Evolutionary conservation across 2,797 vertebrate genomes (phyloP).

Genomic region (Amblyopsis hoosieri): DNA sequence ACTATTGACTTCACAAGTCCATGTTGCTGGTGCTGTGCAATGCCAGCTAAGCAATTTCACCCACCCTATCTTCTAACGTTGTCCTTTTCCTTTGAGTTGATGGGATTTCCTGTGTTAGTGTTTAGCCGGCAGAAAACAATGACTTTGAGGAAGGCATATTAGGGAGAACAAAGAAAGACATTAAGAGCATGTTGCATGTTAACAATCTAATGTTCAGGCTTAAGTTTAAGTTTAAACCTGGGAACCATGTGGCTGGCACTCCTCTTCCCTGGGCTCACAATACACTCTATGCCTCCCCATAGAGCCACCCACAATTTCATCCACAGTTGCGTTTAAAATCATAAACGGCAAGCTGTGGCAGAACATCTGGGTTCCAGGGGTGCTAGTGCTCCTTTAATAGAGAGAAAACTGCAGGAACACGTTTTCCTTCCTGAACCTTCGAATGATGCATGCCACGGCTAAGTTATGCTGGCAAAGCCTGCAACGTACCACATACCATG

Average conservation of each 20-base stretch:
- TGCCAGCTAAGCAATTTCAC: not conserved
- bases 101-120: conserved; percentile 57
- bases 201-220: conserved; percentile 15
- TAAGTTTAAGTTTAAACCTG: no score
- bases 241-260: no score
- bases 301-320: no score
- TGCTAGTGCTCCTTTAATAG: no score
- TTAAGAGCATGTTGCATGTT: conserved; percentile 16
- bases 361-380: no score
- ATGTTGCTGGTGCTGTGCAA: conserved; percentile 17
- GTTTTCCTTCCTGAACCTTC: conserved; percentile 51
- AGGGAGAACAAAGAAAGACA: conserved; percentile 25
- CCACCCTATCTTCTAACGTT: conserved; percentile 17
- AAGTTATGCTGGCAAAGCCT: conserved; percentile 38
- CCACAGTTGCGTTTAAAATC: no score
- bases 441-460: conserved; percentile 31
- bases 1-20: conserved; percentile 10
- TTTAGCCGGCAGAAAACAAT: conserved; percentile 28
- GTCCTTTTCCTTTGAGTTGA: conserved; percentile 24
- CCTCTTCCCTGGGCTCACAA: no score
- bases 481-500: conserved; percentile 23
- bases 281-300: no score
- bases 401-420: no score
- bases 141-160: conserved; percentile 9
- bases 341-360: no score